phyloP scores from a whole-genome alignment of 2,888 invertebrate species.

The Dryobotodes eremita region DNA sequence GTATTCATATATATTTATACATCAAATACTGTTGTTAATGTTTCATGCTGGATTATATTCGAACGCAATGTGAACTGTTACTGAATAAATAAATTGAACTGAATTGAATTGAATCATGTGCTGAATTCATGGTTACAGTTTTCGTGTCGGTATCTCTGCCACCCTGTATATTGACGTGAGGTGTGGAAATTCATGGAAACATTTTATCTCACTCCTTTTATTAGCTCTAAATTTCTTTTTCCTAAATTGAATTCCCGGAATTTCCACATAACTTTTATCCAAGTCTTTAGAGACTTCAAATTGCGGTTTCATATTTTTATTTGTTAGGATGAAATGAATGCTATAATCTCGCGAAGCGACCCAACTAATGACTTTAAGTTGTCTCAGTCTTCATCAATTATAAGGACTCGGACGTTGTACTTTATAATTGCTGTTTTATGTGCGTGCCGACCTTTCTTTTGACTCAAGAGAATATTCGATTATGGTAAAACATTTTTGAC shows the following conservation, averaged over 20 bases:
- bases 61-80: no score
- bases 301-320: conserved; percentile 38
- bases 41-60: no score
- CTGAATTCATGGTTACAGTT: no score
- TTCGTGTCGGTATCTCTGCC: no score
- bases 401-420: conserved; percentile 29
- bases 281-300: conserved; percentile 24
- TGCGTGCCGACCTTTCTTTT: conserved; percentile 18
- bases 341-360: conserved; percentile 9
- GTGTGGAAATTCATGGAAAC: conserved; percentile 25
- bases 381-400: conserved; percentile 26
- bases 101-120: no score
- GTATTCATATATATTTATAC: no score
- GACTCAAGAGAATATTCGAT: conserved; percentile 21
- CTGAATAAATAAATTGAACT: no score
- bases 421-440: conserved; percentile 46
- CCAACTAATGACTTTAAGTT: conserved; percentile 34
- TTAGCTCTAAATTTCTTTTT: conserved; percentile 12
- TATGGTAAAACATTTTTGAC: conserved; percentile 28
- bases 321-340: conserved; percentile 34
- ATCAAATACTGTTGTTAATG: no score
- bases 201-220: conserved; percentile 8
- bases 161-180: conserved; percentile 8
- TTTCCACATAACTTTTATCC: conserved; percentile 26
- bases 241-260: conserved; percentile 18